Conservation (phyloP, 2,113 vertebrate species). For the Gallinago paraguaiae region DNA sequence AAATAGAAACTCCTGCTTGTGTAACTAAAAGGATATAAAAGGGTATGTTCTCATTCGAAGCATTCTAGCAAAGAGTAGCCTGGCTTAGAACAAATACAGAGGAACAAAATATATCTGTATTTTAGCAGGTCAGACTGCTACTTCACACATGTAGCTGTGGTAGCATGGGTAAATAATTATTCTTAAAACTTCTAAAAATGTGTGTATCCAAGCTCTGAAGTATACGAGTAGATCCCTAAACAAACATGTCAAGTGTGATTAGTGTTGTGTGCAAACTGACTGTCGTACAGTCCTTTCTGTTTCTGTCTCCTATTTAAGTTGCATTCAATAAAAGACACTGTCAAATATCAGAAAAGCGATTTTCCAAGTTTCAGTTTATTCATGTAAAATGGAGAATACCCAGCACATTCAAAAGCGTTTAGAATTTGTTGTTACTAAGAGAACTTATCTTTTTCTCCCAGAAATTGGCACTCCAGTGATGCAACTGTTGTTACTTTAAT, state of each 20-base stretch:
- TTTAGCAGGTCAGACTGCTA: background rate
- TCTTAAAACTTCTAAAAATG: background rate
- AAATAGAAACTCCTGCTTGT: slow-evolving; percentile 63
- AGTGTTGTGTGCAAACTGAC: background rate
- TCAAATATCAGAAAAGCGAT: background rate
- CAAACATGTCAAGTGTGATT: background rate
- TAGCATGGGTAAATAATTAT: background rate
- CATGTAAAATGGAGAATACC: background rate
- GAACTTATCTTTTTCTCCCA: background rate
- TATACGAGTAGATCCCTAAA: background rate
- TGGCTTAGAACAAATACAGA: background rate
- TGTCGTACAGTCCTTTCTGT: background rate
- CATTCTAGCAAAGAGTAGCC: background rate
- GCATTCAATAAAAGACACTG: background rate
- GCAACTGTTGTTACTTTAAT: background rate
- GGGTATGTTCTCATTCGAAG: background rate
- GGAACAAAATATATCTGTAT: background rate
- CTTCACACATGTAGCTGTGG: background rate
- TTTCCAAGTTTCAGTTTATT: background rate
- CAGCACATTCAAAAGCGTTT: background rate
- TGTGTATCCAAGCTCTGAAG: background rate
- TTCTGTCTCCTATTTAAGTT: background rate
- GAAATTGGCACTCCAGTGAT: background rate
- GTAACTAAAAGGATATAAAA: slow-evolving; percentile 69
- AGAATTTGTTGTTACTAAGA: background rate